Base-by-base conservation (phyloP, 1,140 invertebrate species). In the Psix sp. region DNA sequence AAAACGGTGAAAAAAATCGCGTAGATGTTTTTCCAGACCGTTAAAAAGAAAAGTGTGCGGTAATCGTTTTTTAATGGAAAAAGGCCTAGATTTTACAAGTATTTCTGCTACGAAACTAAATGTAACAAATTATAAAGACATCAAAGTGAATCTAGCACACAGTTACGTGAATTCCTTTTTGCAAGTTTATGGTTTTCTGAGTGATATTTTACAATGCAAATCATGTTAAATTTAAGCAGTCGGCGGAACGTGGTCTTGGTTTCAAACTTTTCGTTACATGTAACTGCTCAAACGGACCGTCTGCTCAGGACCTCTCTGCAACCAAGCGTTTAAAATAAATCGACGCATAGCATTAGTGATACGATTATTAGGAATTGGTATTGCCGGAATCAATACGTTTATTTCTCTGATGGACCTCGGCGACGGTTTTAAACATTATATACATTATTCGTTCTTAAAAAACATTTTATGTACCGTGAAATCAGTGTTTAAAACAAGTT, bases 401-500 rank as follows among this genome's bases (percentile, higher is more conserved):
- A 31, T 11, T 17, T 5, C 11, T 6, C 36, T 49, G 1, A 60
- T 60, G 56, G 43, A 60, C 14, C 18, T 60, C n/a, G 48, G 17
- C 4, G 6, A 15, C 10, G 21, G 24, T 0, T 40, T 48, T 13
- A 13, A 31, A 17, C 13, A 6, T 1, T 48, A 31, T 5, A n/a
- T 60, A 24, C 40, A 60, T 29, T 48, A 49, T 26, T 2, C 10
- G 9, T 17, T 16, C 11, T 10, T 60, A 16, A 24, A 60, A n/a
- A 46, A 59, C n/a, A 2, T 59, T 9, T 18, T 26, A 31, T 38
- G 26, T n/a, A 43, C 56, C 36, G n/a, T 43, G 15, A 24, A 60
- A 17, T 21, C 16, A 39, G 56, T 48, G n/a, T 60, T 60, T 13
- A 29, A 60, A 3, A 15, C 18, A 26, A 15, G 26, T 18, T 18